Percentiles rank a stretch among this genome's conserved stretches.
Conservation (phyloP, 2,797 vertebrate species). For the Lophotriccus pileatus region DNA sequence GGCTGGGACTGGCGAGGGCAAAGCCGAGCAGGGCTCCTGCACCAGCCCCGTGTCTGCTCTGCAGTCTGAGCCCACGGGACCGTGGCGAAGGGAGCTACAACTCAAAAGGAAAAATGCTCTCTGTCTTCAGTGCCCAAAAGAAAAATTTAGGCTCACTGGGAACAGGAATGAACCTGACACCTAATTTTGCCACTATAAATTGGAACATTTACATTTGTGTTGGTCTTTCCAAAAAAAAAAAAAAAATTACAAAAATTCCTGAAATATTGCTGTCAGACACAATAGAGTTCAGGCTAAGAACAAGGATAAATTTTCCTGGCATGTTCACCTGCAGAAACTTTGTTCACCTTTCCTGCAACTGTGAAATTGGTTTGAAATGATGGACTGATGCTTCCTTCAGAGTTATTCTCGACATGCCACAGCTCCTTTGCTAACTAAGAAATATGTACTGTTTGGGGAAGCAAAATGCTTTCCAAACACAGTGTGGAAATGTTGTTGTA, state of each 20-base stretch:
- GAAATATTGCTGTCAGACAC: conserved; percentile 23
- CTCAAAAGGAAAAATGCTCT: not conserved
- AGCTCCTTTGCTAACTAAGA: conserved; percentile 24
- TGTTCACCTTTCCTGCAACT: conserved; percentile 47
- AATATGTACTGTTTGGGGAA: not conserved
- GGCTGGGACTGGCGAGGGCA: not conserved
- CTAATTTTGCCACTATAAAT: conserved; percentile 44
- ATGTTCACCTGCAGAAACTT: conserved; percentile 37
- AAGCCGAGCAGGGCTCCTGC: not conserved
- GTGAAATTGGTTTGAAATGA: conserved; percentile 65
- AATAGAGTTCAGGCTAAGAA: conserved; percentile 25
- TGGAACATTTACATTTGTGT: conserved; percentile 42
- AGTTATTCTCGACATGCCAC: conserved; percentile 2
- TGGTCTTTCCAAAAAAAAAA: not conserved
- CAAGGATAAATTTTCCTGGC: conserved; percentile 36
- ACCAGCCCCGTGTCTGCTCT: rapidly evolving
- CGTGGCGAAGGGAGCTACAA: rapidly evolving
- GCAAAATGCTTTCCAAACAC: not conserved
- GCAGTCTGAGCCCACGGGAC: rapidly evolving
- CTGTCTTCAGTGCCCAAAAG: not conserved
- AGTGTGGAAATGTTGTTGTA: not conserved
- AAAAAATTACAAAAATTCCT: not conserved
- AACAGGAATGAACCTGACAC: conserved; percentile 15
- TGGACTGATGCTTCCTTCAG: conserved; percentile 26
- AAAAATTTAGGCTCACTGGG: not conserved